Conservation (phyloP, 2,113 vertebrate species). For the Asarcornis scutulata region DNA sequence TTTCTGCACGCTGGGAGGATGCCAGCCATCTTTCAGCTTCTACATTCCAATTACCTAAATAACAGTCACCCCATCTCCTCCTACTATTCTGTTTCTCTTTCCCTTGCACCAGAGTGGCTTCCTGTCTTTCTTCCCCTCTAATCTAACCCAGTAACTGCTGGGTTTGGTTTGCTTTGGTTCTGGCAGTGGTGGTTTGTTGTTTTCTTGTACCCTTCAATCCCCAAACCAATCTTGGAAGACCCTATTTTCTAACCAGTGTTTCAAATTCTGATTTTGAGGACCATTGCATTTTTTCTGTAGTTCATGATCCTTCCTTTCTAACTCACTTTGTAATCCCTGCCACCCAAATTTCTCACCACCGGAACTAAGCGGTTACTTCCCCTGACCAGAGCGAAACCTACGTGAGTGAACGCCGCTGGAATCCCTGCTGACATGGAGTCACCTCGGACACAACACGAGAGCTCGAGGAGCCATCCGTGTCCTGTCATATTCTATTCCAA, state of each 20-base stretch:
- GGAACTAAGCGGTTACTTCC: neutral
- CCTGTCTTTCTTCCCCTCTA: neutral
- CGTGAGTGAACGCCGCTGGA: neutral
- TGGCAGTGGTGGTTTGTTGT: neutral
- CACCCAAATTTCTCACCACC: neutral
- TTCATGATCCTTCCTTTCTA: neutral
- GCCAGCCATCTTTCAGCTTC: neutral
- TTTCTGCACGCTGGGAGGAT: neutral
- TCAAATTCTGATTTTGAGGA: neutral
- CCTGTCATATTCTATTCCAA: neutral
- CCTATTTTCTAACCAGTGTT: neutral
- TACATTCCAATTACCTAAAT: neutral
- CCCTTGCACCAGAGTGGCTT: neutral
- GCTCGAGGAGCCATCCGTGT: neutral
- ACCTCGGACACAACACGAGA: neutral
- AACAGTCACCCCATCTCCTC: neutral
- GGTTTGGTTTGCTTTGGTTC: neutral
- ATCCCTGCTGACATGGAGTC: neutral
- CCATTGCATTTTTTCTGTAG: neutral
- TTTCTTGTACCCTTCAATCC: neutral
- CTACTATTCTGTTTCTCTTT: neutral
- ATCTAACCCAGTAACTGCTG: neutral
- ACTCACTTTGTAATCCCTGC: neutral
- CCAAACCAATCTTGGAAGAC: rapidly evolving
- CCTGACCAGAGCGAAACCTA: neutral